Base-by-base conservation (phyloP, 2,888 invertebrate species). In the Torymus texanus region DNA sequence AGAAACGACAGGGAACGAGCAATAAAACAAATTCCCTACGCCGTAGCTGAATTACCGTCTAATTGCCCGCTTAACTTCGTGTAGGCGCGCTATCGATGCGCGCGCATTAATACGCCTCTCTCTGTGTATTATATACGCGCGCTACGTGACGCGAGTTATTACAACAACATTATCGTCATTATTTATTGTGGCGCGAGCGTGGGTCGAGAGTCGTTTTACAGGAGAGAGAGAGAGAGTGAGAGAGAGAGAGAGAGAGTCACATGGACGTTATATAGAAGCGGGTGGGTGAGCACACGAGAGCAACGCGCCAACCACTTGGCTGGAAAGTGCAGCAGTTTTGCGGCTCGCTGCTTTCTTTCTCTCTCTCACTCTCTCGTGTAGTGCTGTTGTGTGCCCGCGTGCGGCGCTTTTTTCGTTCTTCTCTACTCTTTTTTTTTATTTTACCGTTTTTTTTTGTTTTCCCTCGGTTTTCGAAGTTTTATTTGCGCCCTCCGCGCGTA, bases 81-180 rank as follows among this genome's bases (percentile, higher is more conserved):
- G 41, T 41, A 41, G 41, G 41, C 41, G 65, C 71, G 51, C 66
- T 16, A 50, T 18, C 24, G 18, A 56, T 72, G 24, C 24, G 56
- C 29, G 29, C 41, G 56, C 16, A 13, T 56, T 13, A 18, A 24
- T 16, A 63, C 24, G 18, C 1, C 41, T 3, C 41, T 18, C 55
- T 29, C 4, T 72, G 21, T 18, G 13, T 65, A 14, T 65, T 21
- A 41, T 65, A 74, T 58, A 74, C 18, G 51, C 61, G 12, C 18
- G 24, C 58, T 63, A 74, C 75, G 74, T 75, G 74, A 77, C 70
- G 65, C 62, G 65, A 80, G 73, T 80, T 80, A 76, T 80, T 77
- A 68, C 73, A 80, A 70, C 72, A 77, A 80, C 58, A 73, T 74
- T 77, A 80, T 80, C 68, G 73, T 14, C 41, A 65, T 73, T 80